phyloP scores from a whole-genome alignment of 2,113 vertebrate genomes.

The Albula goreensis region DNA sequence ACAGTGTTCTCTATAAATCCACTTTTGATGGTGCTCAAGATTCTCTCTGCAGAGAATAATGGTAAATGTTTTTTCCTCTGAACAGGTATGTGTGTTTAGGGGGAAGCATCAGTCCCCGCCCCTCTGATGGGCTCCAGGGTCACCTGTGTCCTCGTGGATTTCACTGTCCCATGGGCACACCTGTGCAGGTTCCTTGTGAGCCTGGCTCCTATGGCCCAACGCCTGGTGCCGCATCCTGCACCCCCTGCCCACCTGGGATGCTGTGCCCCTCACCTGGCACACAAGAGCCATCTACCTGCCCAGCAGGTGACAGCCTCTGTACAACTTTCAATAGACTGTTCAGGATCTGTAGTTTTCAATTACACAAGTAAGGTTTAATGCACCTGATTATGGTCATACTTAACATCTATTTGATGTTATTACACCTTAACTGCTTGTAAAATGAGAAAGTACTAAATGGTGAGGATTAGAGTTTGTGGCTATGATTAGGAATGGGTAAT shows the following conservation, averaged over 20 bases:
- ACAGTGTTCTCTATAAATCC: background rate
- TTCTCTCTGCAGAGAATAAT: too few species aligned
- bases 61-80: conserved; percentile 10
- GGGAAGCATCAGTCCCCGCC: conserved; percentile 74
- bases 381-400: too few species aligned
- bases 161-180: conserved; percentile 76
- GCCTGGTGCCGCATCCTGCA: conserved; percentile 71
- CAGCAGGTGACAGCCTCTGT: conserved; percentile 66
- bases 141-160: conserved; percentile 82
- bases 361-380: too few species aligned
- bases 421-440: too few species aligned
- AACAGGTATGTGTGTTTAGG: conserved; percentile 81
- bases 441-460: too few species aligned
- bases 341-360: too few species aligned
- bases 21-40: background rate
- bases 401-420: too few species aligned
- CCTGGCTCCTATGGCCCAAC: conserved; percentile 80
- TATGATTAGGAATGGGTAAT: too few species aligned
- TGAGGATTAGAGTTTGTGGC: too few species aligned
- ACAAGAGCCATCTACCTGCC: conserved; percentile 71
- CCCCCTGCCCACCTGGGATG: conserved; percentile 75
- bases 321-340: background rate
- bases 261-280: conserved; percentile 70
- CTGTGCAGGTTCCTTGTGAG: conserved; percentile 75
- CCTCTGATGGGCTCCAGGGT: conserved; percentile 71